Percentiles rank a stretch among this genome's conserved stretches.
phyloP scores from a whole-genome alignment of 2,113 vertebrate genomes.

The Noturus placidus region DNA sequence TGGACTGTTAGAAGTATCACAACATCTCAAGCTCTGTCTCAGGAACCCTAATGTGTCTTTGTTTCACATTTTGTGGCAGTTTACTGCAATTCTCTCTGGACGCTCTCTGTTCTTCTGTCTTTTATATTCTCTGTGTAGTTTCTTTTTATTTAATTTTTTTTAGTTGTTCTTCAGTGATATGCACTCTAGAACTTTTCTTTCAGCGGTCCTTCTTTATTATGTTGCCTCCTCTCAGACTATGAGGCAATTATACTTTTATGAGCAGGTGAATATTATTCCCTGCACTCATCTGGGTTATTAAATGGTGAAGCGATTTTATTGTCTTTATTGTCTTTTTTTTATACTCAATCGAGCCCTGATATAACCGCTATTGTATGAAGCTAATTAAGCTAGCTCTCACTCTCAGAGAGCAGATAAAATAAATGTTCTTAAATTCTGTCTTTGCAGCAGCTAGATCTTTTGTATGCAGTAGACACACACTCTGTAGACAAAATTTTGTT shows the following conservation, averaged over 20 bases:
- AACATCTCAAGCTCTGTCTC: background rate
- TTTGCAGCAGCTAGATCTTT: background rate
- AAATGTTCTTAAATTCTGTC: background rate
- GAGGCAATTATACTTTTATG: conserved; percentile 15
- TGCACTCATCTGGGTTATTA: conserved; percentile 4
- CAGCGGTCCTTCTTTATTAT: background rate
- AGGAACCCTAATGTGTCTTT: background rate
- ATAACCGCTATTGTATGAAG: background rate
- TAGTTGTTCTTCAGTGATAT: background rate
- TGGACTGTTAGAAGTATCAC: background rate
- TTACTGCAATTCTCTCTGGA: background rate
- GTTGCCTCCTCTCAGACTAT: background rate
- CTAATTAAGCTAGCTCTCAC: background rate
- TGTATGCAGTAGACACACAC: background rate
- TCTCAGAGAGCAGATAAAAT: background rate
- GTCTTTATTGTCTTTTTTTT: conserved; percentile 6
- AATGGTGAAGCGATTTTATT: conserved; percentile 10
- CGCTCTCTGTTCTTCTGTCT: background rate
- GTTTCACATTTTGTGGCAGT: background rate
- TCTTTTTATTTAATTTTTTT: background rate
- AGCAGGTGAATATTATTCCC: conserved; percentile 9
- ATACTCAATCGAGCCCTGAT: background rate
- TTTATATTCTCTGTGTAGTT: background rate
- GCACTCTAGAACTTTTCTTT: background rate
- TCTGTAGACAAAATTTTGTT: background rate